Evolutionary conservation across 1,140 invertebrate genomes (phyloP).

Genomic region (Lutraria rhynchaena): DNA sequence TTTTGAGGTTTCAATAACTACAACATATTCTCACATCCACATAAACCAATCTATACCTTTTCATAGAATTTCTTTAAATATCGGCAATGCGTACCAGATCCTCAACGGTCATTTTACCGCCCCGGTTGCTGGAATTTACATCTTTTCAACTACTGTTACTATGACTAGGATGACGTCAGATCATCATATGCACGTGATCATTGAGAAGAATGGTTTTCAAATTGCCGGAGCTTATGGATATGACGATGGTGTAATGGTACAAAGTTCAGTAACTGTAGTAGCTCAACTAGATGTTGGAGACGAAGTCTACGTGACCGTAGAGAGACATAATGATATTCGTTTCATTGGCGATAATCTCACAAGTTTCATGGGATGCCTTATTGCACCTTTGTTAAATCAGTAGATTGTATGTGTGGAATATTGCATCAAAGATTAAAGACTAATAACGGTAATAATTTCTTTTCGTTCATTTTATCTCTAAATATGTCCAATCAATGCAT

Average conservation of each 20-base stretch:
- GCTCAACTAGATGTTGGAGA: background rate
- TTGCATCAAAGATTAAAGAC: too few species aligned
- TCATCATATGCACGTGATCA: constrained; percentile 28
- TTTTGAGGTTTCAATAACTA: constrained; percentile 19
- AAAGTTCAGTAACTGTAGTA: background rate
- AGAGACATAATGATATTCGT: background rate
- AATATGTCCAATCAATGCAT: too few species aligned
- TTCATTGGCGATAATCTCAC: constrained; percentile 9
- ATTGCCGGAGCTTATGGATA: constrained; percentile 17
- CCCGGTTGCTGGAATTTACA: constrained; percentile 5
- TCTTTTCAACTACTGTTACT: constrained; percentile 33
- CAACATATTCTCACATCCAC: background rate
- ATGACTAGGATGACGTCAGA: background rate
- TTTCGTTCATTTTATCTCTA: too few species aligned
- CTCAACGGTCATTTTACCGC: background rate
- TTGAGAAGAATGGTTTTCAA: constrained; percentile 25
- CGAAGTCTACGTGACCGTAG: constrained; percentile 1
- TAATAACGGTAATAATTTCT: too few species aligned
- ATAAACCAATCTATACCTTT: constrained; percentile 8
- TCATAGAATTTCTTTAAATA: constrained; percentile 1
- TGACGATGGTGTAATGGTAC: constrained; percentile 9
- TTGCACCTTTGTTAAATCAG: background rate
- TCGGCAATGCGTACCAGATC: constrained; percentile 1
- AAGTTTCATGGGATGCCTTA: constrained; percentile 14
- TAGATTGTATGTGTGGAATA: too few species aligned